Conservation (phyloP, 2,888 invertebrate species). For the Agonopterix alstromeriana region DNA sequence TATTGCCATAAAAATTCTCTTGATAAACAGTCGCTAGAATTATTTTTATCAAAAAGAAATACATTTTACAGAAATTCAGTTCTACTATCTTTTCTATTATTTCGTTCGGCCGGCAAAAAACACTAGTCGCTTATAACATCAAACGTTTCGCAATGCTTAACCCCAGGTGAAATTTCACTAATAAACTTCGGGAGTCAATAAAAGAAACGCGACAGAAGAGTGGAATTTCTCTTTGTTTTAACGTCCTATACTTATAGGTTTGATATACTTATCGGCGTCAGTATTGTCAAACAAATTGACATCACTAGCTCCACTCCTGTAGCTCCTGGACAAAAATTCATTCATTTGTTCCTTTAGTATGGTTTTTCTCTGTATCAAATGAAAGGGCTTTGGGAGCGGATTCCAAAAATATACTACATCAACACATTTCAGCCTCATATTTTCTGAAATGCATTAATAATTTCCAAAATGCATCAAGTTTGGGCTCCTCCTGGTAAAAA, state of each 20-base stretch:
- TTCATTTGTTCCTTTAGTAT: background rate
- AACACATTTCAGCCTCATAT: too few species aligned
- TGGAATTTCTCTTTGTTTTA: conserved; percentile 49
- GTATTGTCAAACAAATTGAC: background rate
- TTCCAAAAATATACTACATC: too few species aligned
- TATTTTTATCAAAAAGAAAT: too few species aligned
- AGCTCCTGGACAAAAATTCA: background rate
- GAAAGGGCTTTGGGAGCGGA: too few species aligned
- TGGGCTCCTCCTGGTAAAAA: too few species aligned
- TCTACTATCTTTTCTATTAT: background rate
- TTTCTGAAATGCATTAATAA: too few species aligned
- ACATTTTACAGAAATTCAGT: background rate
- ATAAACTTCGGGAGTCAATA: conserved; percentile 65
- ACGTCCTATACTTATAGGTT: conserved; percentile 14
- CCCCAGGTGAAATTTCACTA: conserved; percentile 52
- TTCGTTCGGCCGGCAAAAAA: background rate
- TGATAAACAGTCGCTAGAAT: too few species aligned
- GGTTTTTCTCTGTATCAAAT: background rate
- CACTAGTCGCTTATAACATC: conserved; percentile 11
- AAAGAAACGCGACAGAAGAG: conserved; percentile 55
- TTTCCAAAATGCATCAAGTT: too few species aligned
- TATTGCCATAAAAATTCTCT: too few species aligned
- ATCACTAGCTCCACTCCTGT: background rate
- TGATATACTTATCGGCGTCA: background rate
- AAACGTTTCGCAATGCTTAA: conserved; percentile 13